These are phyloP conservation scores for Hoplostethus atlanticus DNA, from an alignment of 2,797 vertebrate genomes.

Conservation along the genomic window DNA sequence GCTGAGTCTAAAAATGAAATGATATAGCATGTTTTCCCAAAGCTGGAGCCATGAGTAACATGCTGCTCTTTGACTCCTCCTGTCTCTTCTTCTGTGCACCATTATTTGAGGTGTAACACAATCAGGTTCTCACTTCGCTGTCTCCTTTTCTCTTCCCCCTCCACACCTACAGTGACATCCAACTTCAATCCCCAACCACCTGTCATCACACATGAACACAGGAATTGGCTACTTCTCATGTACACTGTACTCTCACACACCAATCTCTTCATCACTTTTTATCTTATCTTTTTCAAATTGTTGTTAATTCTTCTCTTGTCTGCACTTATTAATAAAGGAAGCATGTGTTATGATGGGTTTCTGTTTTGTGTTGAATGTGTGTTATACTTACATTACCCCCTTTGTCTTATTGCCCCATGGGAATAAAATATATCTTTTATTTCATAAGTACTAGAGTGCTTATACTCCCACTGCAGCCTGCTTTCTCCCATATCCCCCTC, in stretches of 20 bases:
- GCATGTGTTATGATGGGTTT: not conserved
- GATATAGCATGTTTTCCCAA: not conserved
- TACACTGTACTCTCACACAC: too few species aligned
- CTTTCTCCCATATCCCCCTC: not conserved
- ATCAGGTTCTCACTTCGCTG: not conserved
- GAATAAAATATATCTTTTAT: constrained; percentile 6
- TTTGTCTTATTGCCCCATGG: not conserved
- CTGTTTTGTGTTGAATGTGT: not conserved
- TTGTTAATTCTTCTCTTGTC: not conserved
- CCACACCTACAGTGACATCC: not conserved
- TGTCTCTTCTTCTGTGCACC: not conserved
- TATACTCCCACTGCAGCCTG: not conserved
- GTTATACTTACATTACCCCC: not conserved
- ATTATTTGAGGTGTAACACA: not conserved
- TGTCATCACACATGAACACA: too few species aligned
- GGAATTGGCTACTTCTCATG: too few species aligned
- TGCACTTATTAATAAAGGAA: not conserved
- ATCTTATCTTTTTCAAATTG: not conserved
- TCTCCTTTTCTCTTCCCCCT: not conserved
- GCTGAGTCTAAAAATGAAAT: not conserved
- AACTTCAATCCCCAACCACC: not conserved
- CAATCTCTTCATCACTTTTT: not conserved
- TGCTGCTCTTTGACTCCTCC: constrained; percentile 19
- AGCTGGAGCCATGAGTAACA: constrained; percentile 4
- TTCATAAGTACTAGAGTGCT: constrained; percentile 8